Conservation (phyloP, 2,888 invertebrate species). For the Hartigia nigra region DNA sequence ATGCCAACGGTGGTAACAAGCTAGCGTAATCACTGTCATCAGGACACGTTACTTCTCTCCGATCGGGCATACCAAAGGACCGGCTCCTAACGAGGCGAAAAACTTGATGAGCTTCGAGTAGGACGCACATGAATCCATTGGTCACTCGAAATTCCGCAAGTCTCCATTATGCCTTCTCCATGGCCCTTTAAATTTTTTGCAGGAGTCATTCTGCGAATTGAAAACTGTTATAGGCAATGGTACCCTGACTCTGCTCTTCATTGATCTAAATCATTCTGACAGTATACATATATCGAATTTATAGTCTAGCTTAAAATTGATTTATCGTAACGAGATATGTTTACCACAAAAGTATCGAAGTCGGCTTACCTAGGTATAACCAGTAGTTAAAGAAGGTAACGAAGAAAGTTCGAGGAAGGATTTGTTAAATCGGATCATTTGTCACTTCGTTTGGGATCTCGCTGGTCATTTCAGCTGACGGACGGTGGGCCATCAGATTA, state of each 20-base stretch:
- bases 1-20: conserved; percentile 41
- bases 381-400: conserved; percentile 24
- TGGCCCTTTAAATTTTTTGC: not conserved
- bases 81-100: conserved; percentile 7
- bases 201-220: conserved; percentile 12
- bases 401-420: conserved; percentile 30
- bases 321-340: not conserved
- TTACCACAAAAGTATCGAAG: not conserved
- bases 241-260: not conserved
- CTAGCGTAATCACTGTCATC: conserved; percentile 35
- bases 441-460: conserved; percentile 31
- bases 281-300: not conserved
- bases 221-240: conserved; percentile 24
- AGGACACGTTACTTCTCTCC: conserved; percentile 33
- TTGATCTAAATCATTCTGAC: not conserved
- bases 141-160: not conserved
- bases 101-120: not conserved
- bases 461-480: conserved; percentile 19
- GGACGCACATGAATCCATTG: not conserved
- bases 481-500: conserved; percentile 41
- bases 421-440: conserved; percentile 51
- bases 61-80: conserved; percentile 9
- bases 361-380: not conserved
- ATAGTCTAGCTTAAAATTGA: not conserved
- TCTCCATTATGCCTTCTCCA: not conserved